Evolutionary conservation across 2,888 invertebrate genomes (phyloP).

Genomic region (Stenodera caucasica): DNA sequence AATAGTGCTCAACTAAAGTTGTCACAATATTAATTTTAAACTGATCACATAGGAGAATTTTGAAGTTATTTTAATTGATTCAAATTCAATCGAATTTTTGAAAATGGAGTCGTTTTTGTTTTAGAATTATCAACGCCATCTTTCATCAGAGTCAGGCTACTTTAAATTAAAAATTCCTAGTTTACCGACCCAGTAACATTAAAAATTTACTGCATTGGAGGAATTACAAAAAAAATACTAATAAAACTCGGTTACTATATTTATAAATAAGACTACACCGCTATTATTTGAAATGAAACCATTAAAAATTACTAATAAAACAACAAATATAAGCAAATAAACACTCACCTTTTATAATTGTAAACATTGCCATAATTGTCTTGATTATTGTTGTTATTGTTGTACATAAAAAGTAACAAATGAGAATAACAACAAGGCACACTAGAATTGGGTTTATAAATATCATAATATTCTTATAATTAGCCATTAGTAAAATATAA

Average conservation of each 20-base stretch:
- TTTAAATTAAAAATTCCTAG: slow-evolving; percentile 16
- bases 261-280: slow-evolving; percentile 9
- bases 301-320: slow-evolving; percentile 4
- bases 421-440: background rate
- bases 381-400: background rate
- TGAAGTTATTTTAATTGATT: too few species aligned
- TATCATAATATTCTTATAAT: background rate
- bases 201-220: slow-evolving; percentile 1
- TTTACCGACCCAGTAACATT: slow-evolving; percentile 21
- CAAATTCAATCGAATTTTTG: too few species aligned
- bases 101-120: too few species aligned
- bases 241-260: background rate
- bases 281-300: background rate
- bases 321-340: background rate
- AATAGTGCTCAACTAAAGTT: too few species aligned
- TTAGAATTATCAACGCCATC: too few species aligned
- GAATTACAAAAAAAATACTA: background rate
- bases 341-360: background rate
- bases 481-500: background rate
- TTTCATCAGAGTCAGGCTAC: too few species aligned
- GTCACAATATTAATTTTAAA: too few species aligned
- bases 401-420: background rate
- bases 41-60: too few species aligned
- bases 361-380: slow-evolving; percentile 3
- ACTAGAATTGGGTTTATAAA: background rate